These are phyloP conservation scores for Buceros bicornis DNA, from an alignment of 2,797 vertebrate genomes.

Conservation along the genomic window DNA sequence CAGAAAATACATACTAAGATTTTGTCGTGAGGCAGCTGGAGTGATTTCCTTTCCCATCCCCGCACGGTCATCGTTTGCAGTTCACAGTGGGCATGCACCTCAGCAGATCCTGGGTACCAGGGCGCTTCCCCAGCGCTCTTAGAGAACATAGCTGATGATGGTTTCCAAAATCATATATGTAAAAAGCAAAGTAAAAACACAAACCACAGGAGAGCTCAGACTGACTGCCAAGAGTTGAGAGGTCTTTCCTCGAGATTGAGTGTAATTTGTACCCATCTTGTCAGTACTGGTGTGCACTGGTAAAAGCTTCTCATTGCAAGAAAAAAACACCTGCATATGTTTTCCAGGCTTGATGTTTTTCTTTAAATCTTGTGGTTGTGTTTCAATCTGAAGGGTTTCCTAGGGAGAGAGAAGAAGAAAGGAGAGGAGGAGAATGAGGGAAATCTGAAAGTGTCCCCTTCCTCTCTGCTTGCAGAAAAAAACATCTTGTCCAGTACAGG, in stretches of 20 bases:
- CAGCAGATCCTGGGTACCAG: rapidly evolving
- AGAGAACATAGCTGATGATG: neutral
- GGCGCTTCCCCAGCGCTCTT: neutral
- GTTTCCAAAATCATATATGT: neutral
- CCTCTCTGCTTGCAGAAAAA: neutral
- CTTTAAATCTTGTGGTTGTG: neutral
- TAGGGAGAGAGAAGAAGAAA: neutral
- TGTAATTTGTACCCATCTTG: neutral
- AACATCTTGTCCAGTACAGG: neutral
- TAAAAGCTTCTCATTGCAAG: neutral
- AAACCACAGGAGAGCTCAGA: neutral
- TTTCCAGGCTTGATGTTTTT: neutral
- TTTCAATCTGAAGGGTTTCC: neutral
- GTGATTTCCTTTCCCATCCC: neutral
- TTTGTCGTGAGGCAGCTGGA: neutral
- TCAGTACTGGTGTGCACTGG: neutral
- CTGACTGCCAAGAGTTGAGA: neutral
- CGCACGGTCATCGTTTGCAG: rapidly evolving
- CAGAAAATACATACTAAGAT: neutral
- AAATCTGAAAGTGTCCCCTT: neutral
- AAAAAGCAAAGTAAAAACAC: neutral
- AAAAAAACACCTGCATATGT: neutral
- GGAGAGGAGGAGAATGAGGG: rapidly evolving
- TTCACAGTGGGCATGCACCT: neutral
- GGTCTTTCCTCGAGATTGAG: neutral